These are phyloP conservation scores for Umimayanthus chanpuru DNA, from an alignment of 92 coral and sea anemone species.

Conservation along the genomic window DNA sequence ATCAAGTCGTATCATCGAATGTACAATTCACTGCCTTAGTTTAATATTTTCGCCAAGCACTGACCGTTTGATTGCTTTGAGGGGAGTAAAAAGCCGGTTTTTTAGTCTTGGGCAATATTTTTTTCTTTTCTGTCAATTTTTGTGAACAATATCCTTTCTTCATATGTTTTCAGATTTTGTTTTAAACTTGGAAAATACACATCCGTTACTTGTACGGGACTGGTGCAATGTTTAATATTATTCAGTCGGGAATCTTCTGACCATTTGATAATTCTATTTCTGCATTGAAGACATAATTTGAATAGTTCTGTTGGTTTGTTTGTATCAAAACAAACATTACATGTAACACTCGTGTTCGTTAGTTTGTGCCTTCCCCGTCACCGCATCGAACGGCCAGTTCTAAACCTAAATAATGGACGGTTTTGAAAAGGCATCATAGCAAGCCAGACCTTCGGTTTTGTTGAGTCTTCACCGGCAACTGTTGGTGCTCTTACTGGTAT, in stretches of 20 bases:
- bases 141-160: not conserved
- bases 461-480: slow-evolving; percentile 7
- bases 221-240: not conserved
- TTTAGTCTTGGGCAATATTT: not conserved
- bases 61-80: not conserved
- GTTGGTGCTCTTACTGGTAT: slow-evolving; percentile 2
- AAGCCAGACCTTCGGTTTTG: slow-evolving; percentile 28
- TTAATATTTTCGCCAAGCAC: not conserved
- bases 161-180: not conserved
- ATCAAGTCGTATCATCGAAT: not conserved
- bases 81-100: not conserved
- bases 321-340: no score
- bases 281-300: not conserved
- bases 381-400: not conserved
- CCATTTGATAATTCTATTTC: not conserved
- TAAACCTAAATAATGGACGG: not conserved
- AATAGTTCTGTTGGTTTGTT: no score
- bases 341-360: no score
- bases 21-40: not conserved
- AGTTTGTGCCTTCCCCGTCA: not conserved
- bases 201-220: not conserved
- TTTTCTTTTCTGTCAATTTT: not conserved
- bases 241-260: not conserved
- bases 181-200: no score
- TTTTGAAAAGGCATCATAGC: slow-evolving; percentile 1